phyloP scores from a whole-genome alignment of 2,888 invertebrate species.

The Yponomeuta evonymella region DNA sequence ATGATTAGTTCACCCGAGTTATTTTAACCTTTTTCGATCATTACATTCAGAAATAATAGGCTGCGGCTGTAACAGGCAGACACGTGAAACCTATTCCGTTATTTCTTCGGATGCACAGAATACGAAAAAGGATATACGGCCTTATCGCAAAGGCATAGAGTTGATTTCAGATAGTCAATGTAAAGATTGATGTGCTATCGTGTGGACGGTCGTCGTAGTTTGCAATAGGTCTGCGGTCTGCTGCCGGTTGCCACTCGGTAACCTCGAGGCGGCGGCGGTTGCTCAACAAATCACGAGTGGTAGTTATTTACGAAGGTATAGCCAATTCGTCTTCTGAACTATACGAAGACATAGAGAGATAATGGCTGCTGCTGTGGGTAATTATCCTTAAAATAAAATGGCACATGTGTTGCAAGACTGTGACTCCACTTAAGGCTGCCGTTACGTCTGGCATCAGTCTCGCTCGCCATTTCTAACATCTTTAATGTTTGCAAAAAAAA shows the following conservation, averaged over 20 bases:
- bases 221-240: background rate
- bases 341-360: background rate
- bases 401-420: background rate
- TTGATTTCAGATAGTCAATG: too few relatives aligned
- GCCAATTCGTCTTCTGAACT: background rate
- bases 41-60: too few relatives aligned
- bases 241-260: background rate
- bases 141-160: too few relatives aligned
- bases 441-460: background rate
- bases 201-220: too few relatives aligned
- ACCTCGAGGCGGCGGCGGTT: conserved; percentile 6
- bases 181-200: too few relatives aligned
- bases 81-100: too few relatives aligned
- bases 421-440: background rate
- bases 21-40: too few relatives aligned
- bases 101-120: too few relatives aligned
- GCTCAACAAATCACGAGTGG: conserved; percentile 3
- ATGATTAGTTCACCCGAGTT: too few relatives aligned
- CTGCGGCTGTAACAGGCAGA: too few relatives aligned
- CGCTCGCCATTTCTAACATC: background rate
- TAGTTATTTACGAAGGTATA: background rate
- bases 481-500: too few relatives aligned
- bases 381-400: background rate
- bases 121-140: too few relatives aligned
- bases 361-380: background rate